Evolutionary conservation across 2,113 vertebrate species (phyloP).

Genomic region (Fulica atra): DNA sequence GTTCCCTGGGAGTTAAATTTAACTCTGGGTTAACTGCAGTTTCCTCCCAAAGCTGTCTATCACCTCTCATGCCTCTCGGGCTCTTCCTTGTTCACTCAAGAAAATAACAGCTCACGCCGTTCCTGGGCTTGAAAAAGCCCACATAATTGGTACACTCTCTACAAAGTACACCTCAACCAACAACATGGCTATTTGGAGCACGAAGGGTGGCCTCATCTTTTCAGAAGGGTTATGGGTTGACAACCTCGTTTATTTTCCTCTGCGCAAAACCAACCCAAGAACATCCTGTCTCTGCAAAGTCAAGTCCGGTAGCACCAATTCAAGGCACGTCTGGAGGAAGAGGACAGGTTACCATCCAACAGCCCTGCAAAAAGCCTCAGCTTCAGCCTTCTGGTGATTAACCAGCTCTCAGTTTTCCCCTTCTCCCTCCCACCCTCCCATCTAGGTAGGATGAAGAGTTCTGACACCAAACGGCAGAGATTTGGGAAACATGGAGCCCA

Average conservation of each 20-base stretch:
- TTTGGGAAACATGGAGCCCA: rapidly evolving
- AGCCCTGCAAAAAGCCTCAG: neutral
- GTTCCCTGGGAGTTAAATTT: neutral
- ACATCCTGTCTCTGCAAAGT: neutral
- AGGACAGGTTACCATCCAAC: neutral
- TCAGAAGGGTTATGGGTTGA: neutral
- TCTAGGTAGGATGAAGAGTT: neutral
- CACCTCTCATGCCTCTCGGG: neutral
- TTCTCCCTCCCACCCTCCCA: neutral
- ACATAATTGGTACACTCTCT: neutral
- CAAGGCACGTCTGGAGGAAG: neutral
- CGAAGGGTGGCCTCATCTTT: neutral
- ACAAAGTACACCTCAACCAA: neutral
- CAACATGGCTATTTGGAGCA: neutral
- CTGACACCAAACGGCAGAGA: neutral
- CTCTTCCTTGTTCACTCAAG: neutral
- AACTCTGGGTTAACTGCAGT: neutral
- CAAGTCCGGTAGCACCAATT: neutral
- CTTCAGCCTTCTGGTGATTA: neutral
- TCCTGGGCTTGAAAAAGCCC: neutral
- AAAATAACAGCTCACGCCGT: neutral
- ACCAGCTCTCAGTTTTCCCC: neutral
- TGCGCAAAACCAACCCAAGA: neutral
- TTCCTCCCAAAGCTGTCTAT: neutral
- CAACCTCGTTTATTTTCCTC: neutral